Conservation (phyloP, 2,113 vertebrate genomes). For the Actenoides hombroni region DNA sequence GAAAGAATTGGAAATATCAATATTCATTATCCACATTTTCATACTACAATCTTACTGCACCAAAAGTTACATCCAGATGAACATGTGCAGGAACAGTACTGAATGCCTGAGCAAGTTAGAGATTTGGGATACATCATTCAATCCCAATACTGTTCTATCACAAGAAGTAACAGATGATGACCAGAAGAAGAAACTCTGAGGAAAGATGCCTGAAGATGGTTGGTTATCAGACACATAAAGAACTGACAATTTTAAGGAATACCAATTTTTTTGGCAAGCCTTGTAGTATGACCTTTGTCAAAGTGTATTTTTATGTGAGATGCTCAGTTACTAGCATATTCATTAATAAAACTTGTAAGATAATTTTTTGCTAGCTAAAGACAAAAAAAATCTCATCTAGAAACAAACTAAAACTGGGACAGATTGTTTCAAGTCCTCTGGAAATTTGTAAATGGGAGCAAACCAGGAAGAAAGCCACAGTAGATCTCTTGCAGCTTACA, state of each 20-base stretch:
- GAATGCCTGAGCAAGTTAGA: neutral
- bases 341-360: neutral
- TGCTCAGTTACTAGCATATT: neutral
- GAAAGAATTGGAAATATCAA: neutral
- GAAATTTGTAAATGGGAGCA: neutral
- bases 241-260: neutral
- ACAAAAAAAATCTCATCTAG: neutral
- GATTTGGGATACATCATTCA: neutral
- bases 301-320: neutral
- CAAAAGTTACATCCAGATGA: neutral
- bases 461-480: neutral
- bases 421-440: neutral
- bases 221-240: neutral
- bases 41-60: neutral
- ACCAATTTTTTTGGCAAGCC: neutral
- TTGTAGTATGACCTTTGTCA: neutral
- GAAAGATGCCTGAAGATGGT: neutral
- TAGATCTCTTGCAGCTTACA: neutral
- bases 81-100: accelerated
- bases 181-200: neutral
- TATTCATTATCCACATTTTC: neutral
- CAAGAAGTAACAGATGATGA: neutral
- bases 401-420: neutral
- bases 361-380: neutral
- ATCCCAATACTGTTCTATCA: neutral